These are phyloP conservation scores for Lepidurus arcticus DNA, from an alignment of 1,140 invertebrate species.

Conservation along the genomic window DNA sequence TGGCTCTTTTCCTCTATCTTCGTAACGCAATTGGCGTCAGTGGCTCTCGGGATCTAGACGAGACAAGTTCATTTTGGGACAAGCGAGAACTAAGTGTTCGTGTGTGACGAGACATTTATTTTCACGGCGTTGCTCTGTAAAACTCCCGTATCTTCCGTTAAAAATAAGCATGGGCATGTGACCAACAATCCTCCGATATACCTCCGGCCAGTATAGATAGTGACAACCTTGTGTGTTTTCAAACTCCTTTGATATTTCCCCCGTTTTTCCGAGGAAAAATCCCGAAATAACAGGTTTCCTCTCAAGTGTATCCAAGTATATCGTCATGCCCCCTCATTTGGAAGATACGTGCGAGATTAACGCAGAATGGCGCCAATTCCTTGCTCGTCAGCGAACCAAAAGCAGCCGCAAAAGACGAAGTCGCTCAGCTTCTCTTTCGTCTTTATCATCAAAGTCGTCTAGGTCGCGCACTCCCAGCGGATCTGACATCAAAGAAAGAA, in stretches of 20 bases:
- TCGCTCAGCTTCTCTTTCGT: background rate
- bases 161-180: slow-evolving; percentile 17
- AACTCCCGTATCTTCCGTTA: slow-evolving; percentile 15
- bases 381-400: background rate
- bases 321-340: slow-evolving; percentile 2
- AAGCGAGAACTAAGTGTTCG: background rate
- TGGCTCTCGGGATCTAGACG: background rate
- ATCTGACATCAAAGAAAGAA: background rate
- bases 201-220: background rate
- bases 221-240: background rate
- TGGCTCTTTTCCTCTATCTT: background rate
- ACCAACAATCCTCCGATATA: background rate
- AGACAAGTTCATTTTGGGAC: background rate
- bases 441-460: background rate
- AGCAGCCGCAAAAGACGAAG: background rate
- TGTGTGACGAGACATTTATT: background rate
- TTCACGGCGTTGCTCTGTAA: background rate
- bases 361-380: background rate
- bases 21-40: background rate
- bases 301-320: background rate
- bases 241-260: background rate
- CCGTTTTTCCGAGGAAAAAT: background rate
- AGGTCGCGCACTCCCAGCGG: background rate
- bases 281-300: background rate
- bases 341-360: background rate